Base-by-base conservation (phyloP, 1,140 invertebrate genomes). In the Hestina assimilis region DNA sequence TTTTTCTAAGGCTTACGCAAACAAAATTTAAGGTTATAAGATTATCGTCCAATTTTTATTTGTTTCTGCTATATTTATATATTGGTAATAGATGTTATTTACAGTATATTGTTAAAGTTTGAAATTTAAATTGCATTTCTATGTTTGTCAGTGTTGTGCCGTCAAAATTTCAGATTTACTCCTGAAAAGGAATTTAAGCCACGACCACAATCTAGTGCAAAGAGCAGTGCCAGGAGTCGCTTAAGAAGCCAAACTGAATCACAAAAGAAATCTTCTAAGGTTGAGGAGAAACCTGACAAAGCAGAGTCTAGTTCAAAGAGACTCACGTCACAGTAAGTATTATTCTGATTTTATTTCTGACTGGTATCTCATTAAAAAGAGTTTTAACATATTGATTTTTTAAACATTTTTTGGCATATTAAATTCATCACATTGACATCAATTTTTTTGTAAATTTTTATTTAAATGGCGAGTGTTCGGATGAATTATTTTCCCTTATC, bases 91-190 rank as follows among this genome's bases (percentile, higher is more conserved):
- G n/a, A n/a, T n/a, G n/a, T n/a, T n/a, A n/a, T n/a, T n/a, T n/a
- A n/a, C n/a, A n/a, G n/a, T n/a, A n/a, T n/a, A n/a, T n/a, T n/a
- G n/a, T n/a, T n/a, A n/a, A n/a, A n/a, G n/a, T n/a, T n/a, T n/a
- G n/a, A n/a, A n/a, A n/a, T n/a, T n/a, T n/a, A n/a, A n/a, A n/a
- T n/a, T n/a, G n/a, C n/a, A n/a, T n/a, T n/a, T n/a, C n/a, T n/a
- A n/a, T n/a, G n/a, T n/a, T n/a, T n/a, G n/a, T n/a, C n/a, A n/a
- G n/a, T n/a, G n/a, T n/a, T n/a, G n/a, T n/a, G n/a, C n/a, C n/a
- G n/a, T n/a, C n/a, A 45, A 38, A 20, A 31, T 86, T 84, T 38
- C 72, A 87, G 83, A 31, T 79, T 80, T 6, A 87, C 83, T 0
- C 83, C 83, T 0, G 83, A 87, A 48, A 70, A 69, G 58, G 74